These are phyloP conservation scores for Drosophila kurseongensis DNA, from an alignment of 1,140 invertebrate genomes.

Conservation along the genomic window DNA sequence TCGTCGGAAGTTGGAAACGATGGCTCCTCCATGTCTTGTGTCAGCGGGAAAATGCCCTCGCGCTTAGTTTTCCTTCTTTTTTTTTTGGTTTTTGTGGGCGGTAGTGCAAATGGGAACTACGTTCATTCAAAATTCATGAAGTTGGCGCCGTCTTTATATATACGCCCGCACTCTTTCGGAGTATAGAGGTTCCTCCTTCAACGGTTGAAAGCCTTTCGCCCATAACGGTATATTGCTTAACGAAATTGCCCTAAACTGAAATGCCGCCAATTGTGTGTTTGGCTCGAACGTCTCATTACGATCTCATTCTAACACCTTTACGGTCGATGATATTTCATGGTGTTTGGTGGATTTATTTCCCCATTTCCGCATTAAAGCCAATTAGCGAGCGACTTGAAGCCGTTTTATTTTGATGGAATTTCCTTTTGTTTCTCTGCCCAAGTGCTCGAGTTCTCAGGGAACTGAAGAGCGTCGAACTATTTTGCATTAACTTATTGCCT, in stretches of 20 bases:
- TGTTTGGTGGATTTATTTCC: conserved; percentile 11
- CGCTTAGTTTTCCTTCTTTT: conserved; percentile 20
- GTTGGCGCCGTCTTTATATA: conserved; percentile 74
- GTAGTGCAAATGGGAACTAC: conserved; percentile 23
- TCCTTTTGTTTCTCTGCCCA: conserved; percentile 25
- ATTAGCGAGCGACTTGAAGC: conserved; percentile 32
- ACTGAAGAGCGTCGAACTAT: conserved; percentile 31
- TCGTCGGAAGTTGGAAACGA: conserved; percentile 74
- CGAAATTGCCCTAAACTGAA: conserved; percentile 60
- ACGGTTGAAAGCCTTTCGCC: conserved; percentile 56
- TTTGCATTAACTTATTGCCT: conserved; percentile 52
- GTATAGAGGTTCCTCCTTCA: conserved; percentile 26
- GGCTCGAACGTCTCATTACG: conserved; percentile 40
- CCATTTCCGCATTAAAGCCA: conserved; percentile 17
- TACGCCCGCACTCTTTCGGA: conserved; percentile 35
- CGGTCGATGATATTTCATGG: conserved; percentile 64
- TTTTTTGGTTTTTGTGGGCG: not conserved
- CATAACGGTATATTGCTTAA: conserved; percentile 49
- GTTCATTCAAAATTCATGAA: conserved; percentile 83
- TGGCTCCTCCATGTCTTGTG: conserved; percentile 62
- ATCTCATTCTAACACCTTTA: conserved; percentile 50
- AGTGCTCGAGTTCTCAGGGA: conserved; percentile 5
- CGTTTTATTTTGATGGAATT: conserved; percentile 20
- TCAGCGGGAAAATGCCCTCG: conserved; percentile 71
- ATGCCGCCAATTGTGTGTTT: conserved; percentile 56